Base-by-base conservation (phyloP, 2,888 invertebrate species). In the Ligdia adustata region DNA sequence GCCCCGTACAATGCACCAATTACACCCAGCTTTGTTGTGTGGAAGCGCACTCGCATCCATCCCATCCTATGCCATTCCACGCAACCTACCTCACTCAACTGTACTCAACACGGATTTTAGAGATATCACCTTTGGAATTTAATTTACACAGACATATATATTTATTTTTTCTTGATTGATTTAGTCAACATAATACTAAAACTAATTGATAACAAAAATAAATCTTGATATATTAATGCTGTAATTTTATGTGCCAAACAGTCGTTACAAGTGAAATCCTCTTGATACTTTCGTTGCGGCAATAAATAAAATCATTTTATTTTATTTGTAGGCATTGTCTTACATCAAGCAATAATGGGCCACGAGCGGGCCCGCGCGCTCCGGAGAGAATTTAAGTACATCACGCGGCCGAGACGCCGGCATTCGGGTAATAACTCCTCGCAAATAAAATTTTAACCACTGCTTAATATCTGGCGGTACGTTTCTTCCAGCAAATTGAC, bases 381-480 rank as follows among this genome's bases (percentile, higher is more conserved):
- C 70, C 76, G 71, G 52, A 62, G 74, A 75, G 72, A 79, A 77
- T 77, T 70, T 78, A 76, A 75, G 75, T 45, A 52, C 50, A 52
- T 69, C 79, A 47, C 46, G 76, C 76, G 35, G 75, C 69, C 66
- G 64, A 64, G 68, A 62, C 62, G 42, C 41, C 38, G 69, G 69
- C 65, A 69, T 75, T 72, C 69, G 55, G 60, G 76, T 80, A 72
- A 82, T 85, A 84, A 84, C 81, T 80, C 65, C 64, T 69, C 55
- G 72, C 80, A 78, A 89, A 88, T 90, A 90, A 88, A 89, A 90
- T 86, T 84, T 82, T 84, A 90, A 88, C 88, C 83, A 82, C 89
- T 83, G 84, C 79, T 87, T 87, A 88, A 88, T 87, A 86, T 86
- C 88, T 72, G 66, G 61, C 73, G 74, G 72, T 77, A 75, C 75